Conservation (phyloP, 2,888 invertebrate species). For the Rotaria macrura region DNA sequence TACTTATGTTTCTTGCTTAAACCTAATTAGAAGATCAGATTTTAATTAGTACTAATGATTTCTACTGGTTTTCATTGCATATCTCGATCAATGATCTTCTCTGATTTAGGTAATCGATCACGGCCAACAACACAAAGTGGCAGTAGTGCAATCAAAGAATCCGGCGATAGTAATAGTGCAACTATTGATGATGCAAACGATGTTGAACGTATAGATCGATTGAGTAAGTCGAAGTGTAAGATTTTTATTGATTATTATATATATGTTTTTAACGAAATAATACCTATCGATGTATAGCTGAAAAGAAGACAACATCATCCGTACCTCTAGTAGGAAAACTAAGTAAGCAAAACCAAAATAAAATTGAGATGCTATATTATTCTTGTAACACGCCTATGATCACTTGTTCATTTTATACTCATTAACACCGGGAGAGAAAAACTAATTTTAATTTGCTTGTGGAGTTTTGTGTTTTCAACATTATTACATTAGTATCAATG, state of each 20-base stretch:
- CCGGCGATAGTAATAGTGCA: slow-evolving; percentile 81
- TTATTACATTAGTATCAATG: too few relatives aligned
- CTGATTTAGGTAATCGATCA: neutral
- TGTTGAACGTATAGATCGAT: neutral
- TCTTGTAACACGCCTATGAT: neutral
- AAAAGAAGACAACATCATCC: neutral
- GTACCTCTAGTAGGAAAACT: neutral
- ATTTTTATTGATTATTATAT: neutral
- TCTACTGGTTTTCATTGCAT: too few relatives aligned
- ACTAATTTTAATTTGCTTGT: neutral
- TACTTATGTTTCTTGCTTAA: neutral
- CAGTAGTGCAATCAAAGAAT: slow-evolving; percentile 85
- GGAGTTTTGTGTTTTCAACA: too few relatives aligned
- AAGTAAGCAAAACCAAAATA: neutral
- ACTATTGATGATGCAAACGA: slow-evolving; percentile 70
- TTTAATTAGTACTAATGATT: too few relatives aligned
- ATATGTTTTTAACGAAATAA: neutral
- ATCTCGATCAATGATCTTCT: too few relatives aligned
- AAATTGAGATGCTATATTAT: neutral
- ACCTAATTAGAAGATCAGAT: too few relatives aligned
- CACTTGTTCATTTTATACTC: neutral
- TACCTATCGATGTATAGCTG: neutral
- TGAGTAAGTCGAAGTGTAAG: neutral
- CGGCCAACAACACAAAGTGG: slow-evolving; percentile 11
- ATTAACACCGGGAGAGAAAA: neutral